Base-by-base conservation (phyloP, 2,888 invertebrate species). In the Dione juno region DNA sequence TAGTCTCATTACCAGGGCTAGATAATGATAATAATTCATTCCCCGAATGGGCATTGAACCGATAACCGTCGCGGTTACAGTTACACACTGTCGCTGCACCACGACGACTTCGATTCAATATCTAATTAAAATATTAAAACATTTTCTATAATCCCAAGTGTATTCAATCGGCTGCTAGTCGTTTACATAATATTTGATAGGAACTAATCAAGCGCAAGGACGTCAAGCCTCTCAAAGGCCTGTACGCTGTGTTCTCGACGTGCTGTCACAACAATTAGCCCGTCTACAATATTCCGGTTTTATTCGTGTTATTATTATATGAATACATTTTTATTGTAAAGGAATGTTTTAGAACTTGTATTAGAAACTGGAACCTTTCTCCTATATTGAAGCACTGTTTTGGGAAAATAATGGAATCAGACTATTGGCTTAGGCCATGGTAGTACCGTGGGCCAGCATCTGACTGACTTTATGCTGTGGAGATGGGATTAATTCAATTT, bases 271-370 rank as follows among this genome's bases (percentile, higher is more conserved):
- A 82, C 82, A 83, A 71, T 74, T 63, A 67, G 14, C 68, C 50
- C 69, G 68, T 73, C 73, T 53, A 65, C 50, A 41, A 21, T 68
- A 74, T 70, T 69, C 74, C 71, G 70, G 74, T 75, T 74, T 70
- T 59, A 73, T 70, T 68, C 71, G 72, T 72, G 66, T 87, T 88
- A 88, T 90, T 89, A 89, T 89, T 84, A 87, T 83, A 85, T 87
- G 81, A 71, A 84, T 78, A 52, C 59, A 65, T 71, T 64, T 63
- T 58, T 40, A 57, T 64, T 16, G 80, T 81, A 3, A 40, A 19
- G 41, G 21, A 19, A 40, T 58, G 2, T 43, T 45, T 14, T n/a
- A 45, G 45, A 6, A 6, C 7, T n/a, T 3, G 48, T 11, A 9
- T 48, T 48, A 16, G 10, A 16, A 48, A 48, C 16, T 10, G 10